A percentile compares a stretch with the other conserved stretches of the same genome.
Evolutionary conservation across 1,140 invertebrate genomes (phyloP).

Genomic region (Chlorops oryzae): DNA sequence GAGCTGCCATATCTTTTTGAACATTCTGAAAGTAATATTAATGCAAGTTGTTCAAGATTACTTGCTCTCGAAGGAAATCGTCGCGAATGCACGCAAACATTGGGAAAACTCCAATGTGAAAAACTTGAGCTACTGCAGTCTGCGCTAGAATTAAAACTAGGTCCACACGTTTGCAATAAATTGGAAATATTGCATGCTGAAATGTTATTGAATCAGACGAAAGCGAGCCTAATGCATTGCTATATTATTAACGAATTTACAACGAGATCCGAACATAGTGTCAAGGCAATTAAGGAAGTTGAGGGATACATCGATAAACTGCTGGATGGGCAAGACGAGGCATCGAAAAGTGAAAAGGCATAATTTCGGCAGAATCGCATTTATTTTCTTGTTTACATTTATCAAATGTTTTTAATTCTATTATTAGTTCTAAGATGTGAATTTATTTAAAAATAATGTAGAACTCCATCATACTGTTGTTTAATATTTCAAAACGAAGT

Average conservation of each 20-base stretch:
- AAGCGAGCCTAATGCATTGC: conserved; percentile 27
- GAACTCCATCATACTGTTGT: too few relatives aligned
- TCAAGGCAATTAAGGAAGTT: conserved; percentile 32
- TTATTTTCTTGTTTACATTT: too few relatives aligned
- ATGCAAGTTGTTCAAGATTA: too few relatives aligned
- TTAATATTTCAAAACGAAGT: too few relatives aligned
- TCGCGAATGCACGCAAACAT: conserved; percentile 18
- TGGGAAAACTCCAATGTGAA: conserved; percentile 15
- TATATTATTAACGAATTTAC: conserved; percentile 24
- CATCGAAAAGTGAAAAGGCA: too few relatives aligned
- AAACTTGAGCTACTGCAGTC: conserved; percentile 28
- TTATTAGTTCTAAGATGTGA: too few relatives aligned
- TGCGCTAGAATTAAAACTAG: conserved; percentile 31
- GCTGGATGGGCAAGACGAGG: background rate
- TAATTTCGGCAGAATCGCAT: too few relatives aligned
- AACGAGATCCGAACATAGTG: conserved; percentile 29
- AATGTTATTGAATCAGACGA: conserved; percentile 26
- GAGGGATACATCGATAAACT: conserved; percentile 28
- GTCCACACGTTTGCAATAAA: conserved; percentile 27
- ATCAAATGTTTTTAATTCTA: too few relatives aligned
- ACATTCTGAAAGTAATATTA: too few relatives aligned
- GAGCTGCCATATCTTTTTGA: too few relatives aligned
- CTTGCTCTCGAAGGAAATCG: conserved; percentile 28
- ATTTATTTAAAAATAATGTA: too few relatives aligned
- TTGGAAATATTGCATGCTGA: conserved; percentile 27